These are phyloP conservation scores for Coronaproctus castanopsis DNA, from an alignment of 2,888 invertebrate genomes.

Conservation along the genomic window DNA sequence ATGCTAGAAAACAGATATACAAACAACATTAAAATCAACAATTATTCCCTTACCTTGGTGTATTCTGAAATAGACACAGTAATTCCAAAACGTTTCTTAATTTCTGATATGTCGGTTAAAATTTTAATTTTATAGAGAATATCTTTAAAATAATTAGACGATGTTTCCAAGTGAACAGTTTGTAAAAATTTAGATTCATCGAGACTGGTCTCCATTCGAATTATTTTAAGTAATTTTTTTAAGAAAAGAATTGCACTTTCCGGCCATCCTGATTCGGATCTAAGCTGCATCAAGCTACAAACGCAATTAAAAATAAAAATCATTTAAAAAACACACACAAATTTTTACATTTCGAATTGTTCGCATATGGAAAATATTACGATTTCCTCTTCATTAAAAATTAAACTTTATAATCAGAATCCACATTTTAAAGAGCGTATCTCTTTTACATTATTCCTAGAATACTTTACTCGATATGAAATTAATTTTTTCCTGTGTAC, in stretches of 20 bases:
- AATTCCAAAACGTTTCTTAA: slow-evolving; percentile 4
- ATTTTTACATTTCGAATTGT: too few relatives aligned
- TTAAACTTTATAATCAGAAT: too few relatives aligned
- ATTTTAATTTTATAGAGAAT: slow-evolving; percentile 6
- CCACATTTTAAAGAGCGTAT: too few relatives aligned
- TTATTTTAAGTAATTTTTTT: slow-evolving; percentile 6
- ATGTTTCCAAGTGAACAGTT: neutral
- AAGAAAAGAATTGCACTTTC: slow-evolving; percentile 4
- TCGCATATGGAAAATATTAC: too few relatives aligned
- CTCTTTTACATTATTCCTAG: too few relatives aligned
- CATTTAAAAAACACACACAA: too few relatives aligned
- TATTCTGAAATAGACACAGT: slow-evolving; percentile 8
- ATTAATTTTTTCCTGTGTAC: too few relatives aligned
- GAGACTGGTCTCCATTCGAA: slow-evolving; percentile 2
- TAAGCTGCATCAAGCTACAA: slow-evolving; percentile 8
- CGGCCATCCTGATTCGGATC: slow-evolving; percentile 2
- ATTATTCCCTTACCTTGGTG: slow-evolving; percentile 11
- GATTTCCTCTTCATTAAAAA: too few relatives aligned
- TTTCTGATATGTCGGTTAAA: slow-evolving; percentile 4
- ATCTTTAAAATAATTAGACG: slow-evolving; percentile 3
- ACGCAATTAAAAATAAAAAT: too few relatives aligned
- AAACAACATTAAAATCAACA: too few relatives aligned
- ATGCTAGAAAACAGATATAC: too few relatives aligned
- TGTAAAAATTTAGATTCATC: neutral
- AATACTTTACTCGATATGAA: too few relatives aligned